Conservation (phyloP, 2,113 vertebrate species). For the Nycticebus coucang region DNA sequence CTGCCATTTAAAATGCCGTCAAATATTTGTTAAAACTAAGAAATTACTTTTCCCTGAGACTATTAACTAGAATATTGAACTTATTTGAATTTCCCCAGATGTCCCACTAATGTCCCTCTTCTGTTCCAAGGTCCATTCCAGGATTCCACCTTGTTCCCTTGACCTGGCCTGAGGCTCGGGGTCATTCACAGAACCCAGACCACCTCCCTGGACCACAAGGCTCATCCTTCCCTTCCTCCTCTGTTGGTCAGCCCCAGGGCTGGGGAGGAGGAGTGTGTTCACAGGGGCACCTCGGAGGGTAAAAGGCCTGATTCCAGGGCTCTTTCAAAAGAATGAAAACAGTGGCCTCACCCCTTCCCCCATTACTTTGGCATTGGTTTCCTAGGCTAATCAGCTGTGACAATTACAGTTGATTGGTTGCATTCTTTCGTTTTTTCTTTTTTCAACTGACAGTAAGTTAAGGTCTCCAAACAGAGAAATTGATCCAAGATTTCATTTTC, state of each 20-base stretch:
- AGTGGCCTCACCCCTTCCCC: rapidly evolving
- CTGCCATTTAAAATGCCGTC: background rate
- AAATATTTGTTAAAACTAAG: background rate
- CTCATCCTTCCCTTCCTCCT: background rate
- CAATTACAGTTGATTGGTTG: background rate
- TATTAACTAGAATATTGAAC: rapidly evolving
- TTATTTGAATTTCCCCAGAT: rapidly evolving
- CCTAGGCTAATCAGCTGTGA: background rate
- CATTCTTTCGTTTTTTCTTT: background rate
- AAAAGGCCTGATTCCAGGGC: background rate
- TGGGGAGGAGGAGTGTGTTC: rapidly evolving
- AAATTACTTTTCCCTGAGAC: background rate
- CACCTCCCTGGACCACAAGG: background rate
- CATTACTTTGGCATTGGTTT: rapidly evolving
- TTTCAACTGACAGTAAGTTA: background rate
- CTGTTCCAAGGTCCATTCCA: rapidly evolving
- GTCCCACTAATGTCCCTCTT: rapidly evolving
- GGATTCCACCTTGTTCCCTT: rapidly evolving
- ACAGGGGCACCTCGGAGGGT: rapidly evolving
- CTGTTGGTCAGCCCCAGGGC: too few relatives aligned
- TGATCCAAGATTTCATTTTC: constrained; percentile 70
- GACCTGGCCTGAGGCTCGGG: rapidly evolving
- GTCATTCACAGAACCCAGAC: background rate
- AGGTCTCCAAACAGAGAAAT: constrained; percentile 68
- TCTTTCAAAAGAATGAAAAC: background rate